Base-by-base conservation (phyloP, 2,797 vertebrate genomes). In the Momotus momota region DNA sequence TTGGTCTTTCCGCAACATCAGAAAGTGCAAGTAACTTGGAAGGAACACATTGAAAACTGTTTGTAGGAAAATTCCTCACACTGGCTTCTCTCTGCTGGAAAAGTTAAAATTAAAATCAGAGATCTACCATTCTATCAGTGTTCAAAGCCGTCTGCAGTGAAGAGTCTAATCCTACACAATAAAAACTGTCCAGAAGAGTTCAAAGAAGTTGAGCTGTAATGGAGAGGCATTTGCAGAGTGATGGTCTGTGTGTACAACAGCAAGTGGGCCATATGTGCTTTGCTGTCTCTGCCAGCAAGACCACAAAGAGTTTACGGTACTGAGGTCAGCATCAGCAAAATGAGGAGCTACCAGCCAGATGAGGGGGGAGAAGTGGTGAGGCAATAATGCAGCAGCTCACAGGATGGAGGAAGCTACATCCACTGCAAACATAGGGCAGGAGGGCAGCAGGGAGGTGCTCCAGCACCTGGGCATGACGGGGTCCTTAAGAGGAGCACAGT, bases 281-380 rank as follows among this genome's bases (percentile, higher is more conserved):
- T 22, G 7, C 71, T 6, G 0, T 3, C 46, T 31, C 78, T 62
- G 45, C 51, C 71, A 78, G 52, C 10, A 29, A 38, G 33, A 80
- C 40, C 11, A 4, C 33, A 41, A 17, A 46, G 57, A 38, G 12
- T 26, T 46, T 38, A 31, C 6, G 48, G 55, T 6, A 9, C 33
- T 40, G 75, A 27, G 57, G 33, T 38, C 5, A 72, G 38, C 38
- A 71, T 10, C 79, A 25, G 20, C 17, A 54, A 81, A 90, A 71
- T 0, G 0, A 74, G 62, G 33, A 54, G 43, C 13, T 40, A 5
- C 4, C 65, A 52, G 35, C 0, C 0, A 82, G 45, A 57, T 10
- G n/a, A 61, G 18, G 14, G 52, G 35, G 20, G 2, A 55, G 46
- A 78, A 57, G 26, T 2, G 46, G 58, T 65, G 25, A 40, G 69